Evolutionary conservation across 2,797 vertebrate species (phyloP).

Genomic region (Megalops cyprinoides): DNA sequence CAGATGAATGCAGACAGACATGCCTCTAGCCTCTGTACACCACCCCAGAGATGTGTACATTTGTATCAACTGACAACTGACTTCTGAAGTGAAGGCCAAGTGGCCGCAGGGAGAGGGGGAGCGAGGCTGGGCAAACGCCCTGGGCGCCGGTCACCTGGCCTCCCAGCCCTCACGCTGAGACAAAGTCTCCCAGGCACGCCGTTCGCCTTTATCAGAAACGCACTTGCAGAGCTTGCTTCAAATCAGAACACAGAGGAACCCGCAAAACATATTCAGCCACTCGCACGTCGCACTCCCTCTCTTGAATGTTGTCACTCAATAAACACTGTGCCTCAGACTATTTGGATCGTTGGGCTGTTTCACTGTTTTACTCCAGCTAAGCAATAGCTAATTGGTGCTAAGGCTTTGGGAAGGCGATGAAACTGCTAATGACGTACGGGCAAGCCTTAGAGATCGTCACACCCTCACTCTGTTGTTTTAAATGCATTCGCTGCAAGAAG

Average conservation of each 20-base stretch:
- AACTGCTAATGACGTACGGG: background rate
- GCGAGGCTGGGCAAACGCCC: background rate
- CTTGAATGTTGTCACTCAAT: background rate
- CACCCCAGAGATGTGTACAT: background rate
- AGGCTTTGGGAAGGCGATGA: background rate
- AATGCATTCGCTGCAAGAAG: background rate
- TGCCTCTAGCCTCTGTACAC: background rate
- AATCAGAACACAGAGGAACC: background rate
- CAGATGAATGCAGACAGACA: conserved; percentile 16
- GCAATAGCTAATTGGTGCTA: background rate
- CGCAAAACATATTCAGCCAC: background rate
- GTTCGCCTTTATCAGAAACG: background rate
- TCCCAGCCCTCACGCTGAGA: too few species aligned
- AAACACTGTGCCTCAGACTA: background rate
- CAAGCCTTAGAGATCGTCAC: background rate
- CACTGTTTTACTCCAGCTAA: background rate
- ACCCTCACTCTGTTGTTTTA: background rate
- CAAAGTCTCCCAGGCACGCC: background rate
- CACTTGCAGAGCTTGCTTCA: background rate
- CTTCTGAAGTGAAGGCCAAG: background rate
- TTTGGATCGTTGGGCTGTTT: background rate
- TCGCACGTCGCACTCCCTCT: background rate
- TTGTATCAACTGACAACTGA: too few species aligned
- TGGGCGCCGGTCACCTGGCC: background rate
- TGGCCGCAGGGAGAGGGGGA: background rate